Base-by-base conservation (phyloP, 2,888 invertebrate species). In the Drosophila limbata region DNA sequence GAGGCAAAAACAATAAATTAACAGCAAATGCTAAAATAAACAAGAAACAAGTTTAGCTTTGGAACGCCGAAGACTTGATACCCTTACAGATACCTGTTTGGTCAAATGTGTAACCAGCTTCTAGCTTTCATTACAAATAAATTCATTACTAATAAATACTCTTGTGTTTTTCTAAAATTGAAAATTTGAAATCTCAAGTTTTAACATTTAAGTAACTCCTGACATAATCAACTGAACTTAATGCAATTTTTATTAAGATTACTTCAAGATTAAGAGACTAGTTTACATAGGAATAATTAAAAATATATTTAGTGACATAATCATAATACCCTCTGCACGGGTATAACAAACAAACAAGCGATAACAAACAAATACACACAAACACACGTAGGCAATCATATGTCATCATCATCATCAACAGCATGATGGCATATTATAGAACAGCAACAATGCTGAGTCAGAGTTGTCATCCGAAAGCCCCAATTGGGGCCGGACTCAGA, bases 391-490 rank as follows among this genome's bases (percentile, higher is more conserved):
- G 11, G 25, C 69, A 79, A 75, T 77, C 76, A 77, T 79, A 79
- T 77, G 76, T 77, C 76, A 77, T 77, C 77, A 77, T 77, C 50
- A 25, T 4, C 10, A 42, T 15, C 35, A 42, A 10, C 70, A 59
- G 59, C 39, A 75, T 76, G 76, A 76, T 76, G 76, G 76, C 76
- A 76, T 76, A 57, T 67, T 60, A 45, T 64, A 62, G 70, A 64
- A 71, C 55, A 62, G 35, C 70, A 69, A 64, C 64, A 74, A 59
- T 59, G 86, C 79, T 82, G 75, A 82, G 79, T 77, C 71, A 86
- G 40, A 80, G 72, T 76, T 88, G 73, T 88, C 86, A 89, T 80
- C 80, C 48, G 50, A 71, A 66, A 75, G 56, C 60, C 52, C 53
- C 69, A 79, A 79, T 65, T 76, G 79, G 64, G 76, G 79, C 61